Evolutionary conservation across 64 coral and sea anemone genomes (phyloP), one percentile per base, ranked within the genome.

Genomic region (Montipora cactus): DNA sequence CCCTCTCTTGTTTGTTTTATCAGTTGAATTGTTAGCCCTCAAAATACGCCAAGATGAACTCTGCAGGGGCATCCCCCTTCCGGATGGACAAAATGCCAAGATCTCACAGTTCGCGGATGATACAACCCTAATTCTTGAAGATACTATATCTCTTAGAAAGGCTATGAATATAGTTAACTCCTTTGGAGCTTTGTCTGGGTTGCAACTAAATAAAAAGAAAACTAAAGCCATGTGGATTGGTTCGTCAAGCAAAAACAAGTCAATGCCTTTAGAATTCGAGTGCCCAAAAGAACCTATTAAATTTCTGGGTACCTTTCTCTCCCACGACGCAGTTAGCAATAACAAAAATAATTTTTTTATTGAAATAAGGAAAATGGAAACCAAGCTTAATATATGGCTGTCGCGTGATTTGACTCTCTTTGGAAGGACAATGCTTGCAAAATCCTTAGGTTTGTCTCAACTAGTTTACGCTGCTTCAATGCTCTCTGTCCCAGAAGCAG

Each of bases 311-410:
- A 79, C 14, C n/a, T 79, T 18, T n/a, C 11, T 79, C 15, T 79
- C 77, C 12, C 19, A 51, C 16, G 16, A 79, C 49, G 49, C 7
- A 51, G 19, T 9, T 47, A 15, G 16, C 25, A 48, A 79, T 16
- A 48, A 79, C 47, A 4, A 79, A 9, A 1, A 37, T 7, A 76
- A 47, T 10, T 76, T 76, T 76, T 76, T 76, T 11, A 37, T 23
- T 11, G 23, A 89, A 89, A 78, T 28, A 59, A 14, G 5, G 15
- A 89, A 79, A 79, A 13, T 79, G 0, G 62, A 49, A 47, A 78
- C 87, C 14, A 89, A 89, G 12, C 15, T 79, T 10, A 79, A 89
- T 18, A 45, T 89, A 6, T 89, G 55, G 53, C 18, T 37, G 13
- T 78, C 74, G 16, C 23, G 75, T 0, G 87, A 89, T 59, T 19